Conservation (phyloP, 2,888 invertebrate species). For the Drosophila kambysellisi region DNA sequence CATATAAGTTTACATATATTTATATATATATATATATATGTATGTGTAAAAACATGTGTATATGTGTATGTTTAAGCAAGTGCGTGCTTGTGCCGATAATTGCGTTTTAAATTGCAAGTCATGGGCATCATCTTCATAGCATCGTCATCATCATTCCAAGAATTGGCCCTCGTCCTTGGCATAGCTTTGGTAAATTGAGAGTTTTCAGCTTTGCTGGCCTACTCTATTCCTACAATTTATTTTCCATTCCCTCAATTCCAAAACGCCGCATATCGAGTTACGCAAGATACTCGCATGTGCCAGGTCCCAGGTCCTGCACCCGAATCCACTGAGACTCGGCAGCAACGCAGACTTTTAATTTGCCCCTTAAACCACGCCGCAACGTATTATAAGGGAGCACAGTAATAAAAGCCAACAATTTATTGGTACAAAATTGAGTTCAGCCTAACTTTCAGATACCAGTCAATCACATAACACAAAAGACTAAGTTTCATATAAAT, state of each 20-base stretch:
- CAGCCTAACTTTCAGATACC: slow-evolving; percentile 6
- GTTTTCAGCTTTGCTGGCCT: slow-evolving; percentile 24
- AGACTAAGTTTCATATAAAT: not conserved
- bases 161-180: slow-evolving; percentile 41
- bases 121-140: slow-evolving; percentile 47
- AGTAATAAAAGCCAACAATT: slow-evolving; percentile 23
- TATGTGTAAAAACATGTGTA: not conserved
- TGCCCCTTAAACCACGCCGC: slow-evolving; percentile 18
- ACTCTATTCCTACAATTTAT: slow-evolving; percentile 44
- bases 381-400: not conserved
- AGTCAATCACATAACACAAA: not conserved
- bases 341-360: slow-evolving; percentile 32
- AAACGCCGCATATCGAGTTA: slow-evolving; percentile 60
- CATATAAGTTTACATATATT: not conserved
- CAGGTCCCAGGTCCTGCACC: slow-evolving; percentile 5
- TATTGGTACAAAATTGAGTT: slow-evolving; percentile 5
- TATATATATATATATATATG: not conserved
- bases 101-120: slow-evolving; percentile 73
- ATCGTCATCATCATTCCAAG: slow-evolving; percentile 32
- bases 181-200: slow-evolving; percentile 67
- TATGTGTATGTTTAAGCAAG: slow-evolving; percentile 10
- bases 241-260: slow-evolving; percentile 59
- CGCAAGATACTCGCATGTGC: slow-evolving; percentile 26
- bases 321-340: not conserved
- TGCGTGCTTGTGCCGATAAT: slow-evolving; percentile 54